These are phyloP conservation scores for Vireo griseus DNA, from an alignment of 2,797 vertebrate species.

Conservation along the genomic window DNA sequence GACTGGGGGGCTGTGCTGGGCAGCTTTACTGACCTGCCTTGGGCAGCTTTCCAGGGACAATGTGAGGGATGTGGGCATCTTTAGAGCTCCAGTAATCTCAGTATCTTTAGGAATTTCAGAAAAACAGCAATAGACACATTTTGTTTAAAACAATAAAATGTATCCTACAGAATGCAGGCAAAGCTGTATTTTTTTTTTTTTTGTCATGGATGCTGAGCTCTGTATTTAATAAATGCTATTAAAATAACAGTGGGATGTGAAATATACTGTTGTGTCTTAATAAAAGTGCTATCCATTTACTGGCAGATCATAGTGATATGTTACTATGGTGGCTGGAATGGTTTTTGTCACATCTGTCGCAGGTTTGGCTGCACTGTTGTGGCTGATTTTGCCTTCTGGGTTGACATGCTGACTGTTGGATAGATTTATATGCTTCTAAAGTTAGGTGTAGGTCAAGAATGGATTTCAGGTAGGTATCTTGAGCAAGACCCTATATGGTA, in stretches of 20 bases:
- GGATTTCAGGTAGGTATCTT: not conserved
- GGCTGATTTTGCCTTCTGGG: not conserved
- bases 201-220: not conserved
- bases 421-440: not conserved
- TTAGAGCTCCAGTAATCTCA: not conserved
- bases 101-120: not conserved
- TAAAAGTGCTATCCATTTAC: not conserved
- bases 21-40: not conserved
- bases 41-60: not conserved
- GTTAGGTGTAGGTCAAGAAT: not conserved
- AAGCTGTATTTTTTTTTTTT: not conserved
- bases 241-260: conserved; percentile 16
- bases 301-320: not conserved
- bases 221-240: conserved; percentile 16
- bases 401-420: not conserved
- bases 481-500: not conserved
- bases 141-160: not conserved
- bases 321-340: not conserved
- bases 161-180: not conserved
- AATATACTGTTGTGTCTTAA: not conserved
- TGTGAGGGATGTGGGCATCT: not conserved
- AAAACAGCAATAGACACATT: not conserved
- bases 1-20: not conserved
- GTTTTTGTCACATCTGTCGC: not conserved
- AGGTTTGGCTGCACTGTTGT: not conserved